These are phyloP conservation scores for Apodemia mormo DNA, from an alignment of 2,888 invertebrate genomes.

Conservation along the genomic window DNA sequence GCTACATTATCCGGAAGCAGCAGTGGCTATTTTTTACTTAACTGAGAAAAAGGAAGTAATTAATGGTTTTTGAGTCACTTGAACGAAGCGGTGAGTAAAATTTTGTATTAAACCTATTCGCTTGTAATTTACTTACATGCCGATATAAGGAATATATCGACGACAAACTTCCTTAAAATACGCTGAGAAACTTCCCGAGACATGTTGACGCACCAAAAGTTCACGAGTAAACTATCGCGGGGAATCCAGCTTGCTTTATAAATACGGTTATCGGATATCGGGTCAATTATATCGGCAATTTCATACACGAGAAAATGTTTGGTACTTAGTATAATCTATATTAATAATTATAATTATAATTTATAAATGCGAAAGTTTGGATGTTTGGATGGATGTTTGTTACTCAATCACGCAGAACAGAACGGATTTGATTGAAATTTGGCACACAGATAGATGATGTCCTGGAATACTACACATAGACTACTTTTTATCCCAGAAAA, in stretches of 20 bases:
- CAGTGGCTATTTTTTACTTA: no score
- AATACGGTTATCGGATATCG: constrained; percentile 5
- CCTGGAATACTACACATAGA: no score
- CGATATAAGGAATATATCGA: constrained; percentile 21
- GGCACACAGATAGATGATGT: no score
- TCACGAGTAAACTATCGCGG: constrained; percentile 10
- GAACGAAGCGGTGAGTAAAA: background rate
- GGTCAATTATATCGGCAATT: background rate
- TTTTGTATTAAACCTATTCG: background rate
- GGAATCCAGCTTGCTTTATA: background rate
- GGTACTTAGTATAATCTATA: background rate
- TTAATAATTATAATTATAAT: no score
- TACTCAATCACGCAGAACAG: no score
- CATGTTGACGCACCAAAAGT: constrained; percentile 9
- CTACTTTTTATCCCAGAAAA: no score
- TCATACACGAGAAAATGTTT: background rate
- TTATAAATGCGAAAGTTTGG: no score
- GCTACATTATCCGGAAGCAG: no score
- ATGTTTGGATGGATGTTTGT: no score
- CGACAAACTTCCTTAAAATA: constrained; percentile 20
- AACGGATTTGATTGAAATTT: no score
- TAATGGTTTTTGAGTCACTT: no score
- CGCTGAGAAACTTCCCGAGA: constrained; percentile 19
- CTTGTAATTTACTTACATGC: constrained; percentile 15
- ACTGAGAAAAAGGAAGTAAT: no score